Evolutionary conservation across 2,888 invertebrate species (phyloP).

Genomic region (Lissocephala sabroskyi): DNA sequence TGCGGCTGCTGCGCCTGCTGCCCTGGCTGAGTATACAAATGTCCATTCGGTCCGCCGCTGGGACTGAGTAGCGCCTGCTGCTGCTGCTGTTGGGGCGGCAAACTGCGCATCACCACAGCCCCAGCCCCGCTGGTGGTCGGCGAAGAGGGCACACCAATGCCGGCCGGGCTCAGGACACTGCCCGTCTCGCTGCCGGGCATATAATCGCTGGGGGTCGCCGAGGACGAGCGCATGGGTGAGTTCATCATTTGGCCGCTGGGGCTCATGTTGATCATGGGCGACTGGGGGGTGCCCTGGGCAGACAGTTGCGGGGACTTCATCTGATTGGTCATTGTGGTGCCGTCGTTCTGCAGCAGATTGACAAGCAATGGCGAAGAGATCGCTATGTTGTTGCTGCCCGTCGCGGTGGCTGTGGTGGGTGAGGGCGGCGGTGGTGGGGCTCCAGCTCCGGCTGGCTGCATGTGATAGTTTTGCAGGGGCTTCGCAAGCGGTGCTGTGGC

Average conservation of each 20-base stretch:
- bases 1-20: constrained; percentile 11
- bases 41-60: constrained; percentile 37
- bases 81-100: constrained; percentile 39
- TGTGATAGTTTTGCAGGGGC: constrained; percentile 32
- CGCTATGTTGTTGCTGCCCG: constrained; percentile 76
- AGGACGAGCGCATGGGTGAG: constrained; percentile 61
- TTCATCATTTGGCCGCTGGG: constrained; percentile 45
- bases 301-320: constrained; percentile 56
- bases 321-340: constrained; percentile 55
- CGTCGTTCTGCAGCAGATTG: constrained; percentile 92
- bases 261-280: constrained; percentile 50
- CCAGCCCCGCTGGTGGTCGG: constrained; percentile 45
- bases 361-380: constrained; percentile 92
- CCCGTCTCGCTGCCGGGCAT: constrained; percentile 35
- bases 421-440: constrained; percentile 15
- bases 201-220: constrained; percentile 54
- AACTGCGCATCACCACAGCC: constrained; percentile 45
- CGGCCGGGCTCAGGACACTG: constrained; percentile 42
- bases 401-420: constrained; percentile 36
- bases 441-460: constrained; percentile 17
- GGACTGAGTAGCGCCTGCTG: constrained; percentile 60
- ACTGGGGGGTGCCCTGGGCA: constrained; percentile 39
- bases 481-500: constrained; percentile 17
- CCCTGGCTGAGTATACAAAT: constrained; percentile 49
- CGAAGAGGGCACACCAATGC: constrained; percentile 63